A percentile compares a stretch with the other conserved stretches of the same genome.
Evolutionary conservation across 2,113 vertebrate genomes (phyloP).

Genomic region (Condylura cristata): DNA sequence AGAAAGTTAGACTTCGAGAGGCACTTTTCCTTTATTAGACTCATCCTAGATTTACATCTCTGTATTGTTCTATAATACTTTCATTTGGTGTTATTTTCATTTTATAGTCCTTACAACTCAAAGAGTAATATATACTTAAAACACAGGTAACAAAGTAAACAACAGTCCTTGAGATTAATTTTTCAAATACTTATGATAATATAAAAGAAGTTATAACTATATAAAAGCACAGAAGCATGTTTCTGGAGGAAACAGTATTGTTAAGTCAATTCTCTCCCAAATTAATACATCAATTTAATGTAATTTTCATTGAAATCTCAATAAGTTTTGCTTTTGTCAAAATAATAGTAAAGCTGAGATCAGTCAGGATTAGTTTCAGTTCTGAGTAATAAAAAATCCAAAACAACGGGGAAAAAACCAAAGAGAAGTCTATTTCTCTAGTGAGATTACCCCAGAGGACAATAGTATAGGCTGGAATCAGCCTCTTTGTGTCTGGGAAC

Average conservation of each 20-base stretch:
- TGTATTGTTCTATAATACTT: neutral
- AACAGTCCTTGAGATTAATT: neutral
- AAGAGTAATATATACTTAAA: neutral
- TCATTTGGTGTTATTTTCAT: neutral
- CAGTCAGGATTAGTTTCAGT: neutral
- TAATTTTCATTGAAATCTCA: neutral
- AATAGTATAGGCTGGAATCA: neutral
- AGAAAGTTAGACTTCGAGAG: neutral
- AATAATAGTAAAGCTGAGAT: neutral
- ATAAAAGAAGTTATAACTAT: neutral
- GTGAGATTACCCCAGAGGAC: neutral
- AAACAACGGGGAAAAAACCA: neutral
- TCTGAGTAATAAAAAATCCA: neutral
- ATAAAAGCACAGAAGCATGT: neutral
- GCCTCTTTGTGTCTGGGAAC: neutral
- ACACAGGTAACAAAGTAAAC: neutral
- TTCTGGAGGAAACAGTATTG: neutral
- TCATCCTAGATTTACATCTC: neutral
- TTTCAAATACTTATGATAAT: neutral
- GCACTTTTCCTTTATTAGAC: neutral
- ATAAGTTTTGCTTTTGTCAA: neutral
- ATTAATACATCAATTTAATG: neutral
- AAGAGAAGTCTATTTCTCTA: neutral
- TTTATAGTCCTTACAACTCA: slow-evolving; percentile 16
- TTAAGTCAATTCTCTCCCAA: neutral